phyloP scores from a whole-genome alignment of 2,888 invertebrate genomes.

The Aelia acuminata region DNA sequence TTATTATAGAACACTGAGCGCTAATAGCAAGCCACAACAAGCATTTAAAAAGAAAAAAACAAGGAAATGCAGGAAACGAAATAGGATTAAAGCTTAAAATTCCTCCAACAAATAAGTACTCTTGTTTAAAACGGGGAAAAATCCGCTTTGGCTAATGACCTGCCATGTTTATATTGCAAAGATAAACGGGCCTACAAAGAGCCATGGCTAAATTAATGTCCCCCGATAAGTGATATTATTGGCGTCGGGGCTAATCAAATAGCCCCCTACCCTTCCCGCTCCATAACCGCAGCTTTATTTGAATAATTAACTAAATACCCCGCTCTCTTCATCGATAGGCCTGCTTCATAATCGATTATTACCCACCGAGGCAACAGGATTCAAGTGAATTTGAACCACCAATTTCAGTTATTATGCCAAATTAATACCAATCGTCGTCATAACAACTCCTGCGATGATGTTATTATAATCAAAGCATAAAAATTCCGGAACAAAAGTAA shows the following conservation, averaged over 20 bases:
- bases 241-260: constrained; percentile 30
- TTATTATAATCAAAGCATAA: too few relatives aligned
- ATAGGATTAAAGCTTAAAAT: constrained; percentile 29
- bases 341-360: not conserved
- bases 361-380: not conserved
- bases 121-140: not conserved
- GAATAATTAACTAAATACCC: constrained; percentile 51
- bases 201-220: constrained; percentile 22
- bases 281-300: constrained; percentile 43
- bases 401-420: not conserved
- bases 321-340: not conserved
- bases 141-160: constrained; percentile 5
- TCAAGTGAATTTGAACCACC: not conserved
- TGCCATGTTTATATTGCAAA: constrained; percentile 24
- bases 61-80: not conserved
- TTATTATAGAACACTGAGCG: not conserved
- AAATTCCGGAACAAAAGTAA: too few relatives aligned
- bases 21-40: not conserved
- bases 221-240: constrained; percentile 34
- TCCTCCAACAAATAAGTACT: constrained; percentile 1
- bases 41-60: not conserved
- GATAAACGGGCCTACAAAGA: constrained; percentile 23
- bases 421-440: not conserved
- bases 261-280: not conserved
- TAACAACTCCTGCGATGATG: too few relatives aligned